Conservation (phyloP, 2,113 vertebrate species). For the Callospermophilus lateralis region DNA sequence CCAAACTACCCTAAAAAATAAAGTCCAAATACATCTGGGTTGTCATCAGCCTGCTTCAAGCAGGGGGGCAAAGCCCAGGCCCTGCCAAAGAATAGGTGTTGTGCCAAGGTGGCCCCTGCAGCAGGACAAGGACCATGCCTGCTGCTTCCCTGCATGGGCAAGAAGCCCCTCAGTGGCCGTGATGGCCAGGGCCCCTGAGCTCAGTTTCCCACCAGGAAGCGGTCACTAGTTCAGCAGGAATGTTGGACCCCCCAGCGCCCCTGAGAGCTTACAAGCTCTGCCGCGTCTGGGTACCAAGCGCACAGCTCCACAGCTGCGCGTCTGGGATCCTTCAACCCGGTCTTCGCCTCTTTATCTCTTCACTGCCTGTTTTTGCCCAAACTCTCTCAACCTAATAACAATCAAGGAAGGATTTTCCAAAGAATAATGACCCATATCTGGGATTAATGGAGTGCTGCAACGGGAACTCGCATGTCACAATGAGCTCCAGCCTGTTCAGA, state of each 20-base stretch:
- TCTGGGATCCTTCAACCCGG: too few species aligned
- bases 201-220: background rate
- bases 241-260: too few species aligned
- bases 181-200: background rate
- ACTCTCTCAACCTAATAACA: background rate
- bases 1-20: too few species aligned
- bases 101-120: too few species aligned
- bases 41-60: background rate
- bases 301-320: too few species aligned
- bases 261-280: too few species aligned
- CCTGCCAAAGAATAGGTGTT: too few species aligned
- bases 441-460: background rate
- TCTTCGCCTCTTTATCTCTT: background rate
- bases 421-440: background rate
- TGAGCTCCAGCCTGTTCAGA: background rate
- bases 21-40: background rate
- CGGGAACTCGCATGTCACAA: fast-evolving
- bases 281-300: too few species aligned
- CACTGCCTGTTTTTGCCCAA: background rate
- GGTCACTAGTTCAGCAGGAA: background rate
- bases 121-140: too few species aligned
- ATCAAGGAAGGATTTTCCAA: background rate
- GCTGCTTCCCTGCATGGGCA: too few species aligned
- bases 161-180: background rate
- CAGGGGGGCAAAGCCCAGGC: background rate